Evolutionary conservation across 2,113 vertebrate species (phyloP), one percentile per base, ranked within the genome.

Genomic region (Crotophaga sulcirostris): DNA sequence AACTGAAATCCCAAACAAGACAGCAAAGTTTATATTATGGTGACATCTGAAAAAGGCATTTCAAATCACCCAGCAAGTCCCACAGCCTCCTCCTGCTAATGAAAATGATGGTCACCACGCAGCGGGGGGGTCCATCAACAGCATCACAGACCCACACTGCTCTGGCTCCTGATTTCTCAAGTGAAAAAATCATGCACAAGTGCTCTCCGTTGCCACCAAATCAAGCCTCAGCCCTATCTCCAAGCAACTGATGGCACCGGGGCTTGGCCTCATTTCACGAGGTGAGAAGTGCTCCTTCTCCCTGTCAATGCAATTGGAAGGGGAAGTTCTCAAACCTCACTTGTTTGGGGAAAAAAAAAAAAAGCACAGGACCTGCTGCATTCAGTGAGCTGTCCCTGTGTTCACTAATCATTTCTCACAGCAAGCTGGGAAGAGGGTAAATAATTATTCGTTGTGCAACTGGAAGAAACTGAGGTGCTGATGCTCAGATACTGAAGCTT

Each of bases 191-290:
- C 59, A 44, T 24, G 31, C 47, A 44, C 10, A 59, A 85, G 90
- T 59, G 55, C 64, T 68, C 60, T 86, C 84, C 87, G 64, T 5
- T 4, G 28, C 26, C 92, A 69, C 87, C 91, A 92, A 93, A 96
- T 52, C 95, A 94, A 80, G 75, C 5, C 72, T 31, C 40, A 38
- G 74, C 81, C 84, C 33, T 20, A 16, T 21, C 73, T 89, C 81
- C 15, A 8, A 67, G 68, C 75, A 82, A 33, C 74, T 58, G 31
- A n/a, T 34, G 62, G 16, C 79, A 8, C 69, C 36, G n/a, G 47
- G 56, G 49, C 40, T 51, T 29, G n/a, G 40, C 79, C 81, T 97
- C 13, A 1, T 68, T 59, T 72, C 78, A 77, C 34, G 74, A 74
- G 82, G 84, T 10, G 13, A 93, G n/a, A 31, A 73, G 55, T 63